Evolutionary conservation across 2,113 vertebrate genomes (phyloP).

Genomic region (Micronisus gabar): DNA sequence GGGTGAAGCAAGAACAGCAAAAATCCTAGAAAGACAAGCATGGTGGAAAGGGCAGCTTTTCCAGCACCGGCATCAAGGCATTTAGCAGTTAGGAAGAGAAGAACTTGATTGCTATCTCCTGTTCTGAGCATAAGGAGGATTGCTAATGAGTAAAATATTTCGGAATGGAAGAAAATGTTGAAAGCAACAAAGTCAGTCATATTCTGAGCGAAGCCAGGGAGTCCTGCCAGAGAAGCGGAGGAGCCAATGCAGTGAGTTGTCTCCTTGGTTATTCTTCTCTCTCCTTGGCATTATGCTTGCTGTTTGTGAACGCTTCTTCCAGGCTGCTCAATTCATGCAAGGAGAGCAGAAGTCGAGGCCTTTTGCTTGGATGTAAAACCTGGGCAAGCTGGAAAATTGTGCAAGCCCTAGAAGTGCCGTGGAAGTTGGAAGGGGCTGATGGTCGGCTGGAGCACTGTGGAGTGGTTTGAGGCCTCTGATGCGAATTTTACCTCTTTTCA

Average conservation of each 20-base stretch:
- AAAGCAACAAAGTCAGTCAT: constrained; percentile 65
- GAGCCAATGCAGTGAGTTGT: constrained; percentile 51
- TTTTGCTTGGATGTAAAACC: not conserved
- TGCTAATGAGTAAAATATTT: constrained; percentile 69
- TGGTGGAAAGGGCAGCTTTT: not conserved
- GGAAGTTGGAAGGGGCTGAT: not conserved
- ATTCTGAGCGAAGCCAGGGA: constrained; percentile 59
- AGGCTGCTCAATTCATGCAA: not conserved
- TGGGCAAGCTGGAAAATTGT: not conserved
- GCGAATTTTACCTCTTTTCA: constrained; percentile 2
- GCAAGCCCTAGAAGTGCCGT: not conserved
- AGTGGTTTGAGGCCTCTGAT: not conserved
- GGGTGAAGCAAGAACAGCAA: not conserved
- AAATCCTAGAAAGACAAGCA: not conserved
- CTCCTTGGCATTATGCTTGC: constrained; percentile 32
- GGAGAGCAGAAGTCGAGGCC: not conserved
- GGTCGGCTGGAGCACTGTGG: not conserved
- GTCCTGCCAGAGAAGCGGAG: constrained; percentile 41
- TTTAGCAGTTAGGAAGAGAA: not conserved
- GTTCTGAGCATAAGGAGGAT: constrained; percentile 55
- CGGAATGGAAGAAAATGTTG: constrained; percentile 62
- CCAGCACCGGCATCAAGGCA: not conserved
- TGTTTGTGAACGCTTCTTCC: constrained; percentile 27
- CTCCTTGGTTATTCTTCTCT: constrained; percentile 53
- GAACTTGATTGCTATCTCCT: constrained; percentile 38